Percentiles rank a stretch among this genome's conserved stretches.
These are phyloP conservation scores for Oxytorus armatus DNA, from an alignment of 2,888 invertebrate genomes.

Conservation along the genomic window DNA sequence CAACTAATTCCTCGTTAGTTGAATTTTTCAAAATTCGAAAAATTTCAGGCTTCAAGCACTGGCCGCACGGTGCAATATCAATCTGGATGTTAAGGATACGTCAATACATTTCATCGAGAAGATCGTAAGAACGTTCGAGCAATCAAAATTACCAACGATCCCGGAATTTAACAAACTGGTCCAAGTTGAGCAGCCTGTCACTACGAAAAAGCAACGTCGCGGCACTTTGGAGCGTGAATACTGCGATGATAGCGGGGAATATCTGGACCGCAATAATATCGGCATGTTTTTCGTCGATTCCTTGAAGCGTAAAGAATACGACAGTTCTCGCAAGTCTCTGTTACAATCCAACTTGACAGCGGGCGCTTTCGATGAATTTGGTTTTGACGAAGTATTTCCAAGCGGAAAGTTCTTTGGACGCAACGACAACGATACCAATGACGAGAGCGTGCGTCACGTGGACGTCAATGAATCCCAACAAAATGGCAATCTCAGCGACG, in stretches of 20 bases:
- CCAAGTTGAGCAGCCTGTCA: conserved; percentile 58
- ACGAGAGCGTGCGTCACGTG: conserved; percentile 48
- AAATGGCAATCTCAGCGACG: not conserved
- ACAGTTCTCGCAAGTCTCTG: conserved; percentile 48
- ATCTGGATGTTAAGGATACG: conserved; percentile 74
- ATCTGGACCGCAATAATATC: conserved; percentile 73
- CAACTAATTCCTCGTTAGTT: no score
- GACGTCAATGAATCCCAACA: conserved; percentile 1
- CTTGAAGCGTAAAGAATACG: conserved; percentile 71
- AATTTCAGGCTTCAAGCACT: conserved; percentile 75
- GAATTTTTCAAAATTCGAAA: no score
- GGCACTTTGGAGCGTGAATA: conserved; percentile 58
- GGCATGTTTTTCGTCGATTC: conserved; percentile 73
- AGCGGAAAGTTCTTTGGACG: conserved; percentile 74
- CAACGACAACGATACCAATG: conserved; percentile 68
- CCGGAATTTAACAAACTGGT: conserved; percentile 71
- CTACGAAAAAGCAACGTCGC: not conserved
- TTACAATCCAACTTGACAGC: not conserved
- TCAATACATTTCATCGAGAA: conserved; percentile 80
- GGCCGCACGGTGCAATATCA: conserved; percentile 74
- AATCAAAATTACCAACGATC: conserved; percentile 67
- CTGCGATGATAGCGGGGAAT: conserved; percentile 71
- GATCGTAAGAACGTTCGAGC: conserved; percentile 75
- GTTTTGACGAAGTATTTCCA: conserved; percentile 73
- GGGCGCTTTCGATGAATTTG: conserved; percentile 71